Conservation (phyloP, 2,113 vertebrate species). For the Sapajus apella region DNA sequence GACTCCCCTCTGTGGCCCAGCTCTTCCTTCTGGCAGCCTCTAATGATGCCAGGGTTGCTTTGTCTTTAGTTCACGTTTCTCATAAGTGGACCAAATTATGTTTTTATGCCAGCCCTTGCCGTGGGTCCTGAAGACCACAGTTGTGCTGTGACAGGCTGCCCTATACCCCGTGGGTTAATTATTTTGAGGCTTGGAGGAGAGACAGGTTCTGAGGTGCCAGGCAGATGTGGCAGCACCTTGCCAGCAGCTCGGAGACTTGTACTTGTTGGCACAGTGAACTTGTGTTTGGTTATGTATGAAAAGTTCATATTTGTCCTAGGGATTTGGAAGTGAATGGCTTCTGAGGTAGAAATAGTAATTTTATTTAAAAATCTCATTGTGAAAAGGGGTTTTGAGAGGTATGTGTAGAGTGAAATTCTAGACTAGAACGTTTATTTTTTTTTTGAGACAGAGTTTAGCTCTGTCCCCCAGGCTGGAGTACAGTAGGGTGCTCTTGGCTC, state of each 20-base stretch:
- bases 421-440: background rate
- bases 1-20: background rate
- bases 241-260: background rate
- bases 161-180: rapidly evolving
- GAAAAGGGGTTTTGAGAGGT: background rate
- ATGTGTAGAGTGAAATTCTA: background rate
- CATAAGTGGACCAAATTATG: background rate
- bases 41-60: no score
- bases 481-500: background rate
- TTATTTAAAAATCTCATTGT: background rate
- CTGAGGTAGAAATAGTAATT: background rate
- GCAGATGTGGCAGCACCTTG: background rate
- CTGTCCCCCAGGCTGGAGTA: background rate
- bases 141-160: background rate
- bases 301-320: background rate
- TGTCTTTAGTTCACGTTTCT: background rate
- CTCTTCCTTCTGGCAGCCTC: background rate
- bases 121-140: background rate
- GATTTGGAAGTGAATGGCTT: background rate
- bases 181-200: background rate
- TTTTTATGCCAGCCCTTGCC: background rate
- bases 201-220: background rate
- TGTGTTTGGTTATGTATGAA: background rate
- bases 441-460: background rate
- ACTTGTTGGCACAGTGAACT: background rate